Evolutionary conservation across 30 jellyfish, hydroid and myxozoan genomes (phyloP).

Genomic region (Aurelia aurita complex sp. Pacific): DNA sequence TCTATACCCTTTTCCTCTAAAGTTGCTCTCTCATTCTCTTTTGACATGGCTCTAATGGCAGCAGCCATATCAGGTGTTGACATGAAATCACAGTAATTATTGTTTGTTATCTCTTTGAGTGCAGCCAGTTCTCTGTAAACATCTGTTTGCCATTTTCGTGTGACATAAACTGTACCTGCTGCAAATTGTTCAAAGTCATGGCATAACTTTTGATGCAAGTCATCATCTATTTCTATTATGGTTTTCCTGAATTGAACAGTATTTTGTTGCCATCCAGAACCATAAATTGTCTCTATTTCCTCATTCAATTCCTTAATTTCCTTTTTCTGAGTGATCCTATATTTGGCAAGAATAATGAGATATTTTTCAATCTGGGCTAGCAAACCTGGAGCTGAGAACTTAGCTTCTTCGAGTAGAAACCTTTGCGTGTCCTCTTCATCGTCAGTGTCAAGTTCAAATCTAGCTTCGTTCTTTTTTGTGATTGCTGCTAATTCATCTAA

Average conservation of each 20-base stretch:
- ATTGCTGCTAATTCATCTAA: neutral
- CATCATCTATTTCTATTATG: conserved; percentile 45
- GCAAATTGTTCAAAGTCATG: conserved; percentile 65
- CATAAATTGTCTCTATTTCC: conserved; percentile 63
- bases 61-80: conserved; percentile 55
- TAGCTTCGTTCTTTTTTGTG: neutral
- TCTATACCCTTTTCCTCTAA: conserved; percentile 27
- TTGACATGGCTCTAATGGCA: neutral
- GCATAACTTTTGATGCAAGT: conserved; percentile 26
- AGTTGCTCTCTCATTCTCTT: conserved; percentile 27
- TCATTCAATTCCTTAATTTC: conserved; percentile 48
- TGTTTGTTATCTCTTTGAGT: conserved; percentile 33
- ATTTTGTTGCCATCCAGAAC: conserved; percentile 38
- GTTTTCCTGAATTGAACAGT: neutral
- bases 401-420: conserved; percentile 81
- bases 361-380: conserved; percentile 66
- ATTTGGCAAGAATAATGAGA: conserved; percentile 11
- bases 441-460: conserved; percentile 35
- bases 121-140: conserved; percentile 72
- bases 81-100: conserved; percentile 40
- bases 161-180: conserved; percentile 33
- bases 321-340: conserved; percentile 26
- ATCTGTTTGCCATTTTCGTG: conserved; percentile 80
- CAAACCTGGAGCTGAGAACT: conserved; percentile 79
- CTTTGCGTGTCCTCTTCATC: conserved; percentile 83